A percentile compares a stretch with the other conserved stretches of the same genome.
phyloP scores from a whole-genome alignment of 2,888 invertebrate genomes.

The Diarsia mendica region DNA sequence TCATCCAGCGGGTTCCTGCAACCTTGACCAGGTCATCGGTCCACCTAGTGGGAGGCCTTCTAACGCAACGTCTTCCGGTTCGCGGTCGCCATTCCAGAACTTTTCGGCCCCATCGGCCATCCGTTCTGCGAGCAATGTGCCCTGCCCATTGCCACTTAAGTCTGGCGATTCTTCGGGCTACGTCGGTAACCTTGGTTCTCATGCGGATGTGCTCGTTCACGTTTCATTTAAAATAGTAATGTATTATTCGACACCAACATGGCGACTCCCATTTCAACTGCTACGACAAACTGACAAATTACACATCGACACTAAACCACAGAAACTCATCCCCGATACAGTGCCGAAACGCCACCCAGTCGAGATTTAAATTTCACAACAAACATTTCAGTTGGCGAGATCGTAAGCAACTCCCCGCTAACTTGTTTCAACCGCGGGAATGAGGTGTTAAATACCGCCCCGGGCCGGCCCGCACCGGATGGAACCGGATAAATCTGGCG shows the following conservation, averaged over 20 bases:
- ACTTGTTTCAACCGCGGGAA: constrained; percentile 76
- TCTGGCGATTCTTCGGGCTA: too few relatives aligned
- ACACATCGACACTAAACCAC: constrained; percentile 27
- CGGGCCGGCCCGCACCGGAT: constrained; percentile 72
- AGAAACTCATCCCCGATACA: constrained; percentile 75
- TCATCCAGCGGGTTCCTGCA: too few relatives aligned
- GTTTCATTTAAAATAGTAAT: background rate
- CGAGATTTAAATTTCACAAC: constrained; percentile 62
- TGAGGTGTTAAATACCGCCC: constrained; percentile 81
- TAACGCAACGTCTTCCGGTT: too few relatives aligned
- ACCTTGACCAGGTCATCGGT: too few relatives aligned
- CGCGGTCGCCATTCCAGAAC: too few relatives aligned
- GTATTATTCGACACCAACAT: background rate
- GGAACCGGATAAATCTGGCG: constrained; percentile 72
- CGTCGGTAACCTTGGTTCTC: too few relatives aligned
- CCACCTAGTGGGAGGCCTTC: too few relatives aligned
- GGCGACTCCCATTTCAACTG: constrained; percentile 1
- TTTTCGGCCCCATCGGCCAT: too few relatives aligned
- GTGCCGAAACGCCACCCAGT: constrained; percentile 72
- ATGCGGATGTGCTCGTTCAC: too few relatives aligned
- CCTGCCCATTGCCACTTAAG: too few relatives aligned
- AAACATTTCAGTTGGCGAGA: constrained; percentile 59
- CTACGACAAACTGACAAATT: constrained; percentile 27
- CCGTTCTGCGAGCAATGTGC: too few relatives aligned
- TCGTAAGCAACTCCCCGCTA: constrained; percentile 64